Base-by-base conservation (phyloP, 2,797 vertebrate species). In the Pygocentrus nattereri region DNA sequence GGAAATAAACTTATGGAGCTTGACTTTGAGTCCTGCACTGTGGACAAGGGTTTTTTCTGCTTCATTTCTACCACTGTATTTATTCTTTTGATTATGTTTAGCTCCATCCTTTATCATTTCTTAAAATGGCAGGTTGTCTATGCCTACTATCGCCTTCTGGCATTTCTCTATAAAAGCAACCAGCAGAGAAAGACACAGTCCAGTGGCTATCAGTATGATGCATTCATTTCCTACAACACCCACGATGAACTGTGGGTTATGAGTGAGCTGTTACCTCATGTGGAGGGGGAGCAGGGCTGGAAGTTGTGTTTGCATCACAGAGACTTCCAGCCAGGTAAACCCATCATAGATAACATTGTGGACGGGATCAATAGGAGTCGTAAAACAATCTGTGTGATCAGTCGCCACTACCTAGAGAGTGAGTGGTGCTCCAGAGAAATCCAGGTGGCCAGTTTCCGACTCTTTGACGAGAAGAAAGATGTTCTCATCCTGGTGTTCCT, bases 351-450 rank as follows among this genome's bases (percentile, higher is more conserved):
- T 1, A 95, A 95, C 80, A 94, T 95, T 31, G 90, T 91, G 0
- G 90, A 95, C 1, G 88, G 90, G 59, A 93, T 94, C 61, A 94
- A 95, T 11, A 86, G 87, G 5, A 95, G 93, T 90, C 90, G 91
- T 69, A 94, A 93, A 87, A 94, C 93, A 34, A 91, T 95, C 86
- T 94, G 94, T 70, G 89, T 95, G n/a, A 91, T 95, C 90, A 94
- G 91, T 44, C 88, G 15, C 11, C 79, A 72, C 72, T 95, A 93
- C 78, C 89, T 95, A 0, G 86, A 92, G 82, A 94, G 93, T 13
- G 93, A 94, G 80, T 94, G 93, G 94, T 94, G 94, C 85, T 94
- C 94, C 86, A 90, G 78, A 76, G 93, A 94, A 85, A 90, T 94
- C 61, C 93, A 93, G 86, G 44, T 92, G 23, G 93, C 93, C 87